A percentile compares a stretch with the other conserved stretches of the same genome.
These are phyloP conservation scores for Tetragonisca angustula DNA, from an alignment of 2,888 invertebrate species.

Conservation along the genomic window DNA sequence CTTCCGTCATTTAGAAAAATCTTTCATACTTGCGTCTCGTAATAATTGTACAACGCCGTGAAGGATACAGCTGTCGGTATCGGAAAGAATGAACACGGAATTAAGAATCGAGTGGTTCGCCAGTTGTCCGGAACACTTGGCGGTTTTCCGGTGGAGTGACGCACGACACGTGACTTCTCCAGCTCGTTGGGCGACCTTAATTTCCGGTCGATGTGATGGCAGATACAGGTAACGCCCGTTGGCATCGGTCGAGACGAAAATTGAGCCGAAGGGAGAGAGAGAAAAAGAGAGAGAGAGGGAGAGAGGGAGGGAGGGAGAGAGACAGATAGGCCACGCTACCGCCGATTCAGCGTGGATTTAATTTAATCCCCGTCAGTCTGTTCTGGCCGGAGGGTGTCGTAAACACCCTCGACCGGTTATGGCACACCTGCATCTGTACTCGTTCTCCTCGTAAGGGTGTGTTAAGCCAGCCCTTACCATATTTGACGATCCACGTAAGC, in stretches of 20 bases:
- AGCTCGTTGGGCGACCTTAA: slow-evolving; percentile 38
- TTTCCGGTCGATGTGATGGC: slow-evolving; percentile 53
- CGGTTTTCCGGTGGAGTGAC: slow-evolving; percentile 33
- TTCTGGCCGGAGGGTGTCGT: slow-evolving; percentile 71
- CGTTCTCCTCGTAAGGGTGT: slow-evolving; percentile 42
- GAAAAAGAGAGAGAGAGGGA: slow-evolving; percentile 26
- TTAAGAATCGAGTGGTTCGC: slow-evolving; percentile 11
- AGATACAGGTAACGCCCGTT: slow-evolving; percentile 49
- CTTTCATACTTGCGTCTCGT: no score
- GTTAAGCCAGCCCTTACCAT: slow-evolving; percentile 31
- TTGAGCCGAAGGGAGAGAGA: slow-evolving; percentile 38
- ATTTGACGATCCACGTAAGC: slow-evolving; percentile 34
- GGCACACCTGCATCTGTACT: slow-evolving; percentile 67
- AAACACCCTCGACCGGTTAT: slow-evolving; percentile 75
- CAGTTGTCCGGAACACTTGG: slow-evolving; percentile 45
- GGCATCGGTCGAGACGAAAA: slow-evolving; percentile 46
- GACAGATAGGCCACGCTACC: slow-evolving; percentile 50
- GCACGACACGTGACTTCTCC: slow-evolving; percentile 28
- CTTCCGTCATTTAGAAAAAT: no score
- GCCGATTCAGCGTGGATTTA: slow-evolving; percentile 74
- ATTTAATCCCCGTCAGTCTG: slow-evolving; percentile 77
- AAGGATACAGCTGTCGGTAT: neutral
- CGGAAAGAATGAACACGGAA: neutral
- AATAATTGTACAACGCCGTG: no score
- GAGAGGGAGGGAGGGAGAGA: slow-evolving; percentile 17